phyloP scores from a whole-genome alignment of 2,888 invertebrate species.

The Mesochorus sp. region DNA sequence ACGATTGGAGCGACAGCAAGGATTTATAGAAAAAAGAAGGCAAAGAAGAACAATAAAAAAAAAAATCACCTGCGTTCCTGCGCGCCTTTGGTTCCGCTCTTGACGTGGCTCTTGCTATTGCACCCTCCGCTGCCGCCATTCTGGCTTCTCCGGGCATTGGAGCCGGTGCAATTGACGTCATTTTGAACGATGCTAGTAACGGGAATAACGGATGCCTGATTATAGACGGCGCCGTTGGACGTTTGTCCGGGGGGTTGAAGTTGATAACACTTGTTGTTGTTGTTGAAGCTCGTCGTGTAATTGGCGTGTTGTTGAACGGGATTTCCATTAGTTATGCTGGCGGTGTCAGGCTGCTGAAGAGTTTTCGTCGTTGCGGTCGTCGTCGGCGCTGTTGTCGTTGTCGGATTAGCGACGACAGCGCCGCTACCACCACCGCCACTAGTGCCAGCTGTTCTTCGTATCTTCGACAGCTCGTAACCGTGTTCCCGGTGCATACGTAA shows the following conservation, averaged over 20 bases:
- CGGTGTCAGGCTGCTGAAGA: slow-evolving; percentile 67
- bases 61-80: slow-evolving; percentile 74
- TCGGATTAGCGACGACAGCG: slow-evolving; percentile 39
- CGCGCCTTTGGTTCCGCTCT: slow-evolving; percentile 74
- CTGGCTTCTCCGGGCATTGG: slow-evolving; percentile 73
- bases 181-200: slow-evolving; percentile 72
- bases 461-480: slow-evolving; percentile 92
- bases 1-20: too few species aligned
- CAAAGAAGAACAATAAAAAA: not conserved
- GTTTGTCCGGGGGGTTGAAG: slow-evolving; percentile 71
- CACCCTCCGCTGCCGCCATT: slow-evolving; percentile 79
- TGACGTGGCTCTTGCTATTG: slow-evolving; percentile 79
- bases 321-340: slow-evolving; percentile 60
- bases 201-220: slow-evolving; percentile 74
- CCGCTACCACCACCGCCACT: slow-evolving; percentile 10
- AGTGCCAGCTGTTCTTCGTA: slow-evolving; percentile 84
- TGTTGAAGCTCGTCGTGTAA: slow-evolving; percentile 72
- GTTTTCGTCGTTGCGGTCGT: slow-evolving; percentile 64
- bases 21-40: not conserved
- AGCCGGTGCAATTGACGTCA: slow-evolving; percentile 69
- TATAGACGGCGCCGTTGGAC: slow-evolving; percentile 63
- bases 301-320: slow-evolving; percentile 63
- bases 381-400: slow-evolving; percentile 45
- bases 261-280: slow-evolving; percentile 73
- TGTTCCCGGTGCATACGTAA: slow-evolving; percentile 95